phyloP scores from a whole-genome alignment of 35 echinoderm and acorn worm species.

The Antedon bifida region DNA sequence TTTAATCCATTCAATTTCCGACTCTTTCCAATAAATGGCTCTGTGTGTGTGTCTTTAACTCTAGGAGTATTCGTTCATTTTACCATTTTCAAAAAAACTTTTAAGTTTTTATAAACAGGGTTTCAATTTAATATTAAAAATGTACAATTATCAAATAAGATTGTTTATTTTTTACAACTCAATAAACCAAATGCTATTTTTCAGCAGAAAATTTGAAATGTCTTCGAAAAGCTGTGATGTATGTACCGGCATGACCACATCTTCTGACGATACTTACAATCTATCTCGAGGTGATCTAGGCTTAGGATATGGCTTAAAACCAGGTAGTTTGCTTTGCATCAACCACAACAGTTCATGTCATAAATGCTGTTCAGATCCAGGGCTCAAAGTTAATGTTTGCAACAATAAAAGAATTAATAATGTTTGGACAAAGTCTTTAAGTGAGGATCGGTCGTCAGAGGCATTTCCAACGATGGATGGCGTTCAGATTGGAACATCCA shows the following conservation, averaged over 20 bases:
- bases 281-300: neutral
- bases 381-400: neutral
- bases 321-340: neutral
- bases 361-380: too few species aligned
- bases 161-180: too few species aligned
- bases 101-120: too few species aligned
- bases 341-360: neutral
- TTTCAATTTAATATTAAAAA: too few species aligned
- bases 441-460: neutral
- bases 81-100: too few species aligned
- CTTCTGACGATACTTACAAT: neutral
- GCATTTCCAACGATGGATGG: constrained; percentile 5
- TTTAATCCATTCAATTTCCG: too few species aligned
- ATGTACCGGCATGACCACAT: neutral
- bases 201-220: neutral
- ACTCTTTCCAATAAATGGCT: too few species aligned
- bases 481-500: constrained; percentile 2
- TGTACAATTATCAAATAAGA: too few species aligned
- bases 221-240: neutral
- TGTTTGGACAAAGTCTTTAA: neutral
- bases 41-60: too few species aligned
- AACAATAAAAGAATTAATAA: neutral
- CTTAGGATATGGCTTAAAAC: constrained; percentile 4
- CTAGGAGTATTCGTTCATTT: too few species aligned
- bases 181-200: neutral